phyloP scores from a whole-genome alignment of 2,888 invertebrate genomes.

The Pandemis corylana region DNA sequence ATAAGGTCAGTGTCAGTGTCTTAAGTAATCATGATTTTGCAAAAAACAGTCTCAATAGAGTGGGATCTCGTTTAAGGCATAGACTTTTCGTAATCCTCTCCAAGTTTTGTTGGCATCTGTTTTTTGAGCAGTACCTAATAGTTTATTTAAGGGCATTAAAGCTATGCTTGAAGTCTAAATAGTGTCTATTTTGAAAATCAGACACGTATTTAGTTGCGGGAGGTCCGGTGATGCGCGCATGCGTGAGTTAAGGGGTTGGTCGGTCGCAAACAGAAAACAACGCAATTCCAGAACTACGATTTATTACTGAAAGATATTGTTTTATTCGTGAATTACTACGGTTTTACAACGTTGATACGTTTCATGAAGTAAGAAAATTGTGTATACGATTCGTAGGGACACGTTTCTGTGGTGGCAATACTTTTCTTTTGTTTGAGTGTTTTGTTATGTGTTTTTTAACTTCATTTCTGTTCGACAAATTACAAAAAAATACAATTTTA shows the following conservation, averaged over 20 bases:
- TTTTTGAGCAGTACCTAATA: too few relatives aligned
- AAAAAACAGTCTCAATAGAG: not conserved
- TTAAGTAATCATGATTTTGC: not conserved
- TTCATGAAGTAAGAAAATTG: too few relatives aligned
- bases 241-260: not conserved
- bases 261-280: slow-evolving; percentile 1
- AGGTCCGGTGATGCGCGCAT: not conserved
- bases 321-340: not conserved
- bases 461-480: too few relatives aligned
- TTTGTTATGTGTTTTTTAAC: too few relatives aligned
- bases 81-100: too few relatives aligned
- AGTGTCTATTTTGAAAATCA: not conserved
- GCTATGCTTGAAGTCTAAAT: not conserved
- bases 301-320: not conserved
- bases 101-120: too few relatives aligned
- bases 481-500: too few relatives aligned
- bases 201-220: slow-evolving; percentile 1
- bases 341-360: not conserved
- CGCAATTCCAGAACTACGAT: slow-evolving; percentile 3
- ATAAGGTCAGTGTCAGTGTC: not conserved
- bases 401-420: too few relatives aligned
- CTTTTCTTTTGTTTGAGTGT: too few relatives aligned
- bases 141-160: not conserved
- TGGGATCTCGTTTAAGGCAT: too few relatives aligned
- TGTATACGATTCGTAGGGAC: too few relatives aligned